A percentile compares a stretch with the other conserved stretches of the same genome.
Evolutionary conservation across 1,140 invertebrate species (phyloP).

Genomic region (Trichonephila inaurata): DNA sequence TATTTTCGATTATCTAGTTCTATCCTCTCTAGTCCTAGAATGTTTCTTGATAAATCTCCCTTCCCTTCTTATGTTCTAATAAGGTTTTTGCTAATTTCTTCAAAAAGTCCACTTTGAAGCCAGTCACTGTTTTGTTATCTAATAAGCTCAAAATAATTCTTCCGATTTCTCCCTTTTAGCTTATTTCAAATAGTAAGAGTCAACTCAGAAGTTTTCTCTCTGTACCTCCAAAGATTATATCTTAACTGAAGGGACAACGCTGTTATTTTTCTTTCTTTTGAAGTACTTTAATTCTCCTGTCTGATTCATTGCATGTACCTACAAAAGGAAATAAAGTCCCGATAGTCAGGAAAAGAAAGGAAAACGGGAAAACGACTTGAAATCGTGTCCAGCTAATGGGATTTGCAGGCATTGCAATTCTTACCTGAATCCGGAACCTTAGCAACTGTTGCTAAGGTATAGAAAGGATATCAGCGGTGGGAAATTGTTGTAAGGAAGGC

Average conservation of each 20-base stretch:
- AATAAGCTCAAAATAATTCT: background rate
- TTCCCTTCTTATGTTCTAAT: no score
- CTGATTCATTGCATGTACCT: conserved; percentile 2
- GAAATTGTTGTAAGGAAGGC: background rate
- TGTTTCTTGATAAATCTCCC: no score
- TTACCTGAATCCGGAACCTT: conserved; percentile 24
- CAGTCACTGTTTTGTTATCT: no score
- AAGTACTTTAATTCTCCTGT: background rate
- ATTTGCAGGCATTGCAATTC: conserved; percentile 21
- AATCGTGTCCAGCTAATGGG: conserved; percentile 17
- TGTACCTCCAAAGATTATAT: background rate
- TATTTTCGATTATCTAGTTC: no score
- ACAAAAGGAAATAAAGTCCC: conserved; percentile 30
- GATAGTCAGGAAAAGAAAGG: background rate
- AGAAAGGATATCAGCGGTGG: background rate
- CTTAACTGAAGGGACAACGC: background rate
- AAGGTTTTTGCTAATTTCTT: no score
- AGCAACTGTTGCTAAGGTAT: conserved; percentile 29
- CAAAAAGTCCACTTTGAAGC: no score
- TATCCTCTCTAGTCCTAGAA: no score
- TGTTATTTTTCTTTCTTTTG: background rate
- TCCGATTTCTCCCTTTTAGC: background rate
- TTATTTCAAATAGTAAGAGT: background rate
- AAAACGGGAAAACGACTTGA: background rate
- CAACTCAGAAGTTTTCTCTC: background rate